Evolutionary conservation across 2,113 vertebrate species (phyloP).

Genomic region (Spheniscus mendiculus): DNA sequence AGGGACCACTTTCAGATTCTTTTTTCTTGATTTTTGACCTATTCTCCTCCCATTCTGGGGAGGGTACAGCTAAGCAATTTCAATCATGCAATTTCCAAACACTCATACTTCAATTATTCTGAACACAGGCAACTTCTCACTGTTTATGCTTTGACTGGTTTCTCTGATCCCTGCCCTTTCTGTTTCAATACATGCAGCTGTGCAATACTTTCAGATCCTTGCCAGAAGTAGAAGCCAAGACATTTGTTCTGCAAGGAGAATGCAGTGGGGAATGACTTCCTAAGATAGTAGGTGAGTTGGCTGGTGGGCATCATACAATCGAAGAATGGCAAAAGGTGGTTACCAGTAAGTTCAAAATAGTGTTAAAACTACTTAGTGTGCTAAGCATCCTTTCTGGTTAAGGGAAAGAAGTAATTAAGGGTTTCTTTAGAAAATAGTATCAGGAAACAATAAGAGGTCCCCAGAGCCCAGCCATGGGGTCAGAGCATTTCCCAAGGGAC

Average conservation of each 20-base stretch:
- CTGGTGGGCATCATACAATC: neutral
- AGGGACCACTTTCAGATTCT: neutral
- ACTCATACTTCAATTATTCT: neutral
- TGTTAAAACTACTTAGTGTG: neutral
- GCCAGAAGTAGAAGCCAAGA: neutral
- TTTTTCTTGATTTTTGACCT: neutral
- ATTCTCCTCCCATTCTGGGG: neutral
- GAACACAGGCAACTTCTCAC: neutral
- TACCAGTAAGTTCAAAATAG: neutral
- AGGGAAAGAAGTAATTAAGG: neutral
- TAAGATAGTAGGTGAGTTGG: neutral
- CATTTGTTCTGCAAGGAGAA: neutral
- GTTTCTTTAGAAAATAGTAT: neutral
- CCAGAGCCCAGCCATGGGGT: neutral
- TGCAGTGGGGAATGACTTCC: neutral
- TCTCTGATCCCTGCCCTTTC: neutral
- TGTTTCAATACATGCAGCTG: neutral
- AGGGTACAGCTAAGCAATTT: neutral
- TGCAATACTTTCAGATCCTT: neutral
- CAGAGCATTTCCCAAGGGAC: neutral
- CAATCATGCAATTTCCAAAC: neutral
- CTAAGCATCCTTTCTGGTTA: neutral
- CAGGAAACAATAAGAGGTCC: neutral
- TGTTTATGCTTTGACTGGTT: neutral
- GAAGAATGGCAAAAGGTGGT: neutral